Evolutionary conservation across 2,888 invertebrate species (phyloP).

Genomic region (Philaethria dido): DNA sequence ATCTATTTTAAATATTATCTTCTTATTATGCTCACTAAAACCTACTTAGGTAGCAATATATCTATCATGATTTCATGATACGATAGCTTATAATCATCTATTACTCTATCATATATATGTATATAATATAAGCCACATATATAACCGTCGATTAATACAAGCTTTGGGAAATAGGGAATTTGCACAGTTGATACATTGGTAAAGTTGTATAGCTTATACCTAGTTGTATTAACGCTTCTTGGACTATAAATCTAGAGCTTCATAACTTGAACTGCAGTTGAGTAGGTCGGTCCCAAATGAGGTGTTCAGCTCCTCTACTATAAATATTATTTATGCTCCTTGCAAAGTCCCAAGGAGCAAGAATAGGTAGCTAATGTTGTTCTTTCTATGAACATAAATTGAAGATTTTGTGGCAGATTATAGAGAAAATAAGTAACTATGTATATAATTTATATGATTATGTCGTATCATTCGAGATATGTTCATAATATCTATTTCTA

Average conservation of each 20-base stretch:
- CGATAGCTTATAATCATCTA: constrained; percentile 2
- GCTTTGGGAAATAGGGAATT: constrained; percentile 31
- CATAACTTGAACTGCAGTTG: constrained; percentile 54
- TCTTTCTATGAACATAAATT: constrained; percentile 35
- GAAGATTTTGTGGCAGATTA: constrained; percentile 25
- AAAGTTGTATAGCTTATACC: constrained; percentile 49
- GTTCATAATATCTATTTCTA: no score
- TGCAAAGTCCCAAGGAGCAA: constrained; percentile 50
- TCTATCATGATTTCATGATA: no score
- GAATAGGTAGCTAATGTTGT: constrained; percentile 39
- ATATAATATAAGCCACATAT: neutral
- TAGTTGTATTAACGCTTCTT: constrained; percentile 48
- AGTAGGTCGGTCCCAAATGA: constrained; percentile 54
- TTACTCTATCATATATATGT: no score
- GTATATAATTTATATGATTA: neutral
- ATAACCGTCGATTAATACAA: constrained; percentile 24
- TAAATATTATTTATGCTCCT: constrained; percentile 63
- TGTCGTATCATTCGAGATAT: no score
- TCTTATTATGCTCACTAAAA: no score
- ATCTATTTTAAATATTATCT: no score
- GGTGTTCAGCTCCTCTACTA: constrained; percentile 59
- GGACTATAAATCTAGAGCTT: constrained; percentile 62
- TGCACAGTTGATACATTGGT: constrained; percentile 35
- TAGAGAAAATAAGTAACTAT: constrained; percentile 30
- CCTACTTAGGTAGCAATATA: no score